Base-by-base conservation (phyloP, 2,888 invertebrate species). In the Diaperis boleti region DNA sequence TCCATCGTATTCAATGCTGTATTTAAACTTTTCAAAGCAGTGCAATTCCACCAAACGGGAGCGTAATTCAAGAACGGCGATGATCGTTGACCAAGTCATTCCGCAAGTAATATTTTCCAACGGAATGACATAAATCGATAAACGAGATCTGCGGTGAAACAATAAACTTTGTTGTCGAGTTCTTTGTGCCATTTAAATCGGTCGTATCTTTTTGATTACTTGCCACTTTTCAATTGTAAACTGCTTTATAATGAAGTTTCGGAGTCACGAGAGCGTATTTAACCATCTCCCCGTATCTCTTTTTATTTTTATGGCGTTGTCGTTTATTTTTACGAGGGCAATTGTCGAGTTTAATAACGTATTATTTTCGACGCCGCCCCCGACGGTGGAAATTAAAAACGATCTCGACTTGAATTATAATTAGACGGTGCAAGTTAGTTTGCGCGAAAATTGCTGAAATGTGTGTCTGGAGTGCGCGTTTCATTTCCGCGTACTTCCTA, bases 321-420 rank as follows among this genome's bases (percentile, higher is more conserved):
- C 60, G 35, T 60, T 60, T 60, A 52, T 52, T 60, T 60, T 60
- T 60, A 60, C 41, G 41, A 44, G 15, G 44, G 60, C 60, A 60
- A 60, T 60, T 60, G 50, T 60, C 52, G 52, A 39, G n/a, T 22
- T 35, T 60, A 60, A 52, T 52, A 44, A 47, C 60, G 52, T 35
- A 39, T 44, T 45, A 60, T 37, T 60, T 60, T 35, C 29, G 11
- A 42, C 18, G 50, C 35, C 8, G 26, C 20, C 41, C 18, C 59
- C 52, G 22, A 15, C 20, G 18, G n/a, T 61, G 42, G 37, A 55
- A 61, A 61, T 61, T 61, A 55, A 61, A 61, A 61, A 55, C 61
- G 55, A 55, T 61, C 54, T 47, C 17, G 55, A 29, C 29, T 41
- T 44, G 61, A 61, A 61, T 61, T 42, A 54, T 61, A 61, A 61